phyloP scores from a whole-genome alignment of 2,888 invertebrate species.

The Phymatocera aterrima region DNA sequence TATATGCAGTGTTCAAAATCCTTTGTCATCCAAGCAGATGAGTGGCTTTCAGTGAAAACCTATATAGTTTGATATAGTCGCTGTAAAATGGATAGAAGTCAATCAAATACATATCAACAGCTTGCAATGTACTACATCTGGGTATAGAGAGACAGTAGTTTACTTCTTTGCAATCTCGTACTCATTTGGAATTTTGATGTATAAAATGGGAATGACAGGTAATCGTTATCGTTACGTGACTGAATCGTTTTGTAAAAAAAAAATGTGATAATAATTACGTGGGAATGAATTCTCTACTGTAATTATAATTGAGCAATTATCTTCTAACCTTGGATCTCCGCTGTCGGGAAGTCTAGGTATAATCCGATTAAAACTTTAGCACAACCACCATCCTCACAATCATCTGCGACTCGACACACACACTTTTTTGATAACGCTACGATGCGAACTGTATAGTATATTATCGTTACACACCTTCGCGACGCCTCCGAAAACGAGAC shows the following conservation, averaged over 20 bases:
- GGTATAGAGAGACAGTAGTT: too few species aligned
- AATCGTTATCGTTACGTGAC: background rate
- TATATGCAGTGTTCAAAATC: constrained; percentile 38
- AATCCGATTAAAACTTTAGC: constrained; percentile 45
- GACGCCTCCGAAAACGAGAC: background rate
- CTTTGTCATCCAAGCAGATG: constrained; percentile 33
- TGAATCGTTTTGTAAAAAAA: too few species aligned
- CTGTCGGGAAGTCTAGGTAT: constrained; percentile 34
- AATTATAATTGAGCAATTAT: constrained; percentile 22
- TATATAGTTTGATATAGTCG: background rate
- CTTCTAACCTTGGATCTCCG: constrained; percentile 42
- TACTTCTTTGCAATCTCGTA: too few species aligned
- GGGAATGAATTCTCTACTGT: background rate
- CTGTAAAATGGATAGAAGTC: constrained; percentile 22
- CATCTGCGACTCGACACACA: constrained; percentile 25
- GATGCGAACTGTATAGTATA: background rate
- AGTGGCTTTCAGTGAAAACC: background rate
- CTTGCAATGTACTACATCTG: background rate
- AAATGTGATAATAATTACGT: background rate
- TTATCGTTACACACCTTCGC: constrained; percentile 8
- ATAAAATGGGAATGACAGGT: too few species aligned
- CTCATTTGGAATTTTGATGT: too few species aligned
- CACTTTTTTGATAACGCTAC: constrained; percentile 24
- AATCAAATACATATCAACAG: constrained; percentile 18
- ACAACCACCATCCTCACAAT: constrained; percentile 43